Conservation (phyloP, 2,797 vertebrate genomes). For the Melanotaenia maccullochi region DNA sequence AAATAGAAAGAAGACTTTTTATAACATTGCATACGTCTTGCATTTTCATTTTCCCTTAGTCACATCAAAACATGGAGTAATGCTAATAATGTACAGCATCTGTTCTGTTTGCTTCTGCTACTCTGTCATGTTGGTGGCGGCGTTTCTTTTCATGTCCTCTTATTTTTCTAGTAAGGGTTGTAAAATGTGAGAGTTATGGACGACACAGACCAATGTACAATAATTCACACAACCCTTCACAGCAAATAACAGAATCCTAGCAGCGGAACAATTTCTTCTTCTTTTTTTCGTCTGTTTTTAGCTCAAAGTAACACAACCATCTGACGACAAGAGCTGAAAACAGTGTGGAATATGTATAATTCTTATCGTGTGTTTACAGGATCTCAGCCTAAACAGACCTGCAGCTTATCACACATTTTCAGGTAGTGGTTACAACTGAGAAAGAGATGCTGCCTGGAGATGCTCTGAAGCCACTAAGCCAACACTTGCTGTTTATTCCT, state of each 20-base stretch:
- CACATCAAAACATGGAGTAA: neutral
- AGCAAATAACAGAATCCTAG: constrained; percentile 4
- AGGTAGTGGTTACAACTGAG: constrained; percentile 61
- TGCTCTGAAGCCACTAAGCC: constrained; percentile 62
- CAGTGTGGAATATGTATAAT: constrained; percentile 54
- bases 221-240: constrained; percentile 18
- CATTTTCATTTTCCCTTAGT: neutral
- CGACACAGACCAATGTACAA: constrained; percentile 23
- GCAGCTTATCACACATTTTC: constrained; percentile 69
- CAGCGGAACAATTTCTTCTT: constrained; percentile 4
- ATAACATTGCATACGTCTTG: neutral
- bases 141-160: constrained; percentile 29
- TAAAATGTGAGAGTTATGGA: constrained; percentile 32
- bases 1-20: constrained; percentile 22
- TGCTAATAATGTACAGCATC: neutral
- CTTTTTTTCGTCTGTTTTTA: constrained; percentile 17
- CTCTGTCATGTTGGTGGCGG: neutral
- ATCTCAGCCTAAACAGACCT: constrained; percentile 58
- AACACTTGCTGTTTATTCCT: constrained; percentile 64
- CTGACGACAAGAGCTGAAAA: constrained; percentile 32
- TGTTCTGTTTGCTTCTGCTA: constrained; percentile 1
- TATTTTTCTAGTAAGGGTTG: constrained; percentile 18
- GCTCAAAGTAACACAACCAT: constrained; percentile 18
- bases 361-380: constrained; percentile 69
- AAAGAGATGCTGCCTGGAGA: constrained; percentile 61